Evolutionary conservation across 2,113 vertebrate species (phyloP).

Genomic region (Macrotus californicus): DNA sequence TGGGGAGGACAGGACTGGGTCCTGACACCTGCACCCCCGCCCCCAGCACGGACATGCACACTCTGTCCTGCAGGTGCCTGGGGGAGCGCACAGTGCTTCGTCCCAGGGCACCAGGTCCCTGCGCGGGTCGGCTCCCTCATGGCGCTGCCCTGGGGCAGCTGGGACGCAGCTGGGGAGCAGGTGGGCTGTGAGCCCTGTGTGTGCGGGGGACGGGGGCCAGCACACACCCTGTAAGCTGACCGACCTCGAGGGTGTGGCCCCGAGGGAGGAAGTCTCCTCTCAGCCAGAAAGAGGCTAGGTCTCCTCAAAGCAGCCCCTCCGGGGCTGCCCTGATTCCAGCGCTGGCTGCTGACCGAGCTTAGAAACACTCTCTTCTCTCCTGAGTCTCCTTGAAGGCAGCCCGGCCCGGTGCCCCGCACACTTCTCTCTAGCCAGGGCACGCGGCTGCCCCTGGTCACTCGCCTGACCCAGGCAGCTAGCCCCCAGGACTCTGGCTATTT

Average conservation of each 20-base stretch:
- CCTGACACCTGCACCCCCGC: neutral
- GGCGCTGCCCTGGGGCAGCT: neutral
- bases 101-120: neutral
- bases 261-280: neutral
- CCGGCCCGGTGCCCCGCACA: neutral
- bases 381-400: neutral
- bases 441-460: neutral
- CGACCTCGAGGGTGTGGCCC: neutral
- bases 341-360: neutral
- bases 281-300: neutral
- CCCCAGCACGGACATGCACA: neutral
- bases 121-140: neutral
- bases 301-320: neutral
- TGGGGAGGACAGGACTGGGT: slow-evolving; percentile 56
- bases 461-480: accelerated
- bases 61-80: neutral
- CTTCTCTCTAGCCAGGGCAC: neutral
- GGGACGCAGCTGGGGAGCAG: no score
- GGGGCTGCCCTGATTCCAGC: neutral
- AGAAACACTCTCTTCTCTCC: neutral
- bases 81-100: neutral
- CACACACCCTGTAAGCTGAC: accelerated
- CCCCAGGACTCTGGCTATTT: neutral
- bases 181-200: neutral
- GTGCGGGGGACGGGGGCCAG: no score